Conservation (phyloP, 2,888 invertebrate species). For the Corbicula japonica region DNA sequence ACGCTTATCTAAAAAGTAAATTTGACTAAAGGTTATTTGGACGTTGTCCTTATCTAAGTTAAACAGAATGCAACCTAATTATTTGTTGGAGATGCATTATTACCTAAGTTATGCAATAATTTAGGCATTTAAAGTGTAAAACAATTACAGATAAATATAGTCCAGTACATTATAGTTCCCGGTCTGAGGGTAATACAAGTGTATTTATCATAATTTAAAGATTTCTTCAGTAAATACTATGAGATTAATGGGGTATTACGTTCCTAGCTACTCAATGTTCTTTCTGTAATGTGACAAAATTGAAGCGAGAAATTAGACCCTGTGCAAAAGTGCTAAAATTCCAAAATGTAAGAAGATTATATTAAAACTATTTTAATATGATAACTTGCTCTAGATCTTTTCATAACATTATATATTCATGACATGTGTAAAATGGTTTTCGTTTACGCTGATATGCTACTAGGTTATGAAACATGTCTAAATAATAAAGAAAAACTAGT, state of each 20-base stretch:
- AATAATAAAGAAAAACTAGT: too few species aligned
- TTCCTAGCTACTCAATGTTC: constrained; percentile 10
- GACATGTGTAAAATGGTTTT: too few species aligned
- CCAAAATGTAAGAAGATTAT: too few species aligned
- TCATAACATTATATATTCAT: too few species aligned
- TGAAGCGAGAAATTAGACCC: too few species aligned
- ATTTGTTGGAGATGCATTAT: constrained; percentile 7
- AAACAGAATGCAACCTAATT: constrained; percentile 25
- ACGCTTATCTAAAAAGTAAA: constrained; percentile 1
- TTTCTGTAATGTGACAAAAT: constrained; percentile 11
- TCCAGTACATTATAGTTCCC: constrained; percentile 22
- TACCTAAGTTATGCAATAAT: constrained; percentile 38
- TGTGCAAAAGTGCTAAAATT: too few species aligned
- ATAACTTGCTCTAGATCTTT: too few species aligned
- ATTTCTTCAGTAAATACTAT: constrained; percentile 20
- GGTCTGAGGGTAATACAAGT: constrained; percentile 23
- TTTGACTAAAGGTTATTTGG: constrained; percentile 26
- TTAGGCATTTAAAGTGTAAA: constrained; percentile 15
- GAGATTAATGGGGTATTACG: constrained; percentile 18
- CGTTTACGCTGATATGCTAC: too few species aligned
- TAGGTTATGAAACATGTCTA: too few species aligned
- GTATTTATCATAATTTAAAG: constrained; percentile 47
- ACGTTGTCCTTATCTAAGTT: constrained; percentile 21
- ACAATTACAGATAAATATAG: constrained; percentile 33
- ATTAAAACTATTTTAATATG: too few species aligned